Base-by-base conservation (phyloP, 2,797 vertebrate genomes). In the Malacoctenus gilli region DNA sequence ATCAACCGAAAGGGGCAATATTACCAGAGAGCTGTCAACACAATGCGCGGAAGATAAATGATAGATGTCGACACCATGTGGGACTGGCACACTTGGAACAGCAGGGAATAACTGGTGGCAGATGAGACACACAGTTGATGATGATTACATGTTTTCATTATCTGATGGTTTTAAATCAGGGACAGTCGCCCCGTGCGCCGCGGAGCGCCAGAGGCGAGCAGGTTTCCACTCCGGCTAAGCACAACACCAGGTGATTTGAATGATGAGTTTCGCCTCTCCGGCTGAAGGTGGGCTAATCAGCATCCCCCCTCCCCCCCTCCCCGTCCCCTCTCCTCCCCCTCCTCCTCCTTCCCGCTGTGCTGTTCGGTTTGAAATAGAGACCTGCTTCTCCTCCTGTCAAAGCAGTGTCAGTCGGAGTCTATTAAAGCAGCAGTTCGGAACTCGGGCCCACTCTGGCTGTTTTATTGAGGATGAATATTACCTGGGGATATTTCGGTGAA, bases 61-160 rank as follows among this genome's bases (percentile, higher is more conserved):
- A 64, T 51, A 43, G 53, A 46, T n/a, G 18, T 47, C 1, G 16
- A 58, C 52, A 8, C 35, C 36, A 37, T 22, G 36, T 54, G 49
- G 41, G 38, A 51, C 50, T 58, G 40, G 47, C 47, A 69, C 68
- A 63, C 48, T 50, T 54, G 46, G 47, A 80, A 32, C 54, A 62
- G 75, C 63, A 22, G 68, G 71, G 34, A 53, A 21, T 65, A 58
- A 64, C 32, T 66, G 59, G 51, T 50, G 32, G 54, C 64, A 42
- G 73, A 66, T 15, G 59, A 79, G 61, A 55, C 66, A 48, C 59
- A 36, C 55, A 13, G 58, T 42, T 56, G 52, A 78, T 57, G 69
- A 63, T 80, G 72, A 80, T 80, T 67, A 67, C 59, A 68, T 72
- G 74, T 84, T 87, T 85, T 84, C 80, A 87, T 85, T 72, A 82